These are phyloP conservation scores for Steinernema khuongi DNA, from an alignment of 1,140 invertebrate species.

Conservation along the genomic window DNA sequence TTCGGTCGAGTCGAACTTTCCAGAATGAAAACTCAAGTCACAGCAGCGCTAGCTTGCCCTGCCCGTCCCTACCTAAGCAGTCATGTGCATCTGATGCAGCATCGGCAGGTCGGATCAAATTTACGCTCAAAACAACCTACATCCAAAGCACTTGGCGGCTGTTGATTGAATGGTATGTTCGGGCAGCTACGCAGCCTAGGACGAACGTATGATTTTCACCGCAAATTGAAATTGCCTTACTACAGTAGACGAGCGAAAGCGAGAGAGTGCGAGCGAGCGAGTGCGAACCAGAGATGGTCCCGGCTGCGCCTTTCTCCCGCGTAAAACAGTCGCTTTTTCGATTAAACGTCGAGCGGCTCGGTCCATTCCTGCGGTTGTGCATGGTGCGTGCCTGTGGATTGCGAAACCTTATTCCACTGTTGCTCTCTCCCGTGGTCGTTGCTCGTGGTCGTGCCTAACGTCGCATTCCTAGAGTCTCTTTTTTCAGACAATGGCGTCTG, in stretches of 20 bases:
- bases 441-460: neutral
- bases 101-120: too few relatives aligned
- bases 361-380: too few relatives aligned
- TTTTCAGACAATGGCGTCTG: constrained; percentile 41
- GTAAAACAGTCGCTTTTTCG: too few relatives aligned
- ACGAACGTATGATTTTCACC: neutral
- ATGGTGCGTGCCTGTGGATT: too few relatives aligned
- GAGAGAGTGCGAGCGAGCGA: neutral
- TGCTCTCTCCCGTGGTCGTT: neutral
- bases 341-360: neutral
- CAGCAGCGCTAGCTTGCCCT: too few relatives aligned
- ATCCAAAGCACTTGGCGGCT: too few relatives aligned
- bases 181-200: neutral
- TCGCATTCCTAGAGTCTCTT: neutral
- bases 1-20: too few relatives aligned
- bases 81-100: too few relatives aligned
- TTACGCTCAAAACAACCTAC: too few relatives aligned
- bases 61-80: too few relatives aligned
- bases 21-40: too few relatives aligned
- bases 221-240: neutral
- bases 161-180: neutral
- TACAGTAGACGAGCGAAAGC: constrained; percentile 5
- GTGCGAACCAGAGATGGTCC: neutral
- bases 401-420: neutral
- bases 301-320: too few relatives aligned